Conservation (phyloP, 2,888 invertebrate genomes). For the Himalopsyche anomala region DNA sequence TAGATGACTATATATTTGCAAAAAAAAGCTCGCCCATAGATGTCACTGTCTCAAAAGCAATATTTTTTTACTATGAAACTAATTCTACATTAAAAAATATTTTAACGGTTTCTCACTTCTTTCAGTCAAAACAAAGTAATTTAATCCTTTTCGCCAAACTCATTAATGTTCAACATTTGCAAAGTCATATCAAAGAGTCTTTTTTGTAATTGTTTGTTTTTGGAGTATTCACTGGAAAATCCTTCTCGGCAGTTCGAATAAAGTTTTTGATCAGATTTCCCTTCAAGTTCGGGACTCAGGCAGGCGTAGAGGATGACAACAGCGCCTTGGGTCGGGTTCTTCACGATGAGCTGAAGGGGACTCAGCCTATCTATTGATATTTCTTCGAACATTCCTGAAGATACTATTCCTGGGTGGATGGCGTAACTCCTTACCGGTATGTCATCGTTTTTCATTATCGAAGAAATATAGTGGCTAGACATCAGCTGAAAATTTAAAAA, state of each 20-base stretch:
- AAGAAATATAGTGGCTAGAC: constrained; percentile 80
- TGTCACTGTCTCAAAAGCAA: too few species aligned
- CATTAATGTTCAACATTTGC: not conserved
- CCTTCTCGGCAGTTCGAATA: constrained; percentile 86
- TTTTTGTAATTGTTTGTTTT: constrained; percentile 72
- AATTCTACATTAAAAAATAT: too few species aligned
- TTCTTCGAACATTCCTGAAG: constrained; percentile 87
- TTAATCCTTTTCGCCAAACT: not conserved
- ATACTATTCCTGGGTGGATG: constrained; percentile 92
- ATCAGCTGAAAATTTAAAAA: constrained; percentile 73
- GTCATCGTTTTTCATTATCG: constrained; percentile 73
- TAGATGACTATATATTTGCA: too few species aligned
- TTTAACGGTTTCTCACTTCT: too few species aligned
- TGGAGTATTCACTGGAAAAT: constrained; percentile 76
- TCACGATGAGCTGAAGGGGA: constrained; percentile 83
- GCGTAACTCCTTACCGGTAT: constrained; percentile 81
- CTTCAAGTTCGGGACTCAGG: constrained; percentile 84
- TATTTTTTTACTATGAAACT: too few species aligned
- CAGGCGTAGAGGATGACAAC: constrained; percentile 86
- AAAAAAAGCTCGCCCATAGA: too few species aligned
- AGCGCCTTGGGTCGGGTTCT: constrained; percentile 89
- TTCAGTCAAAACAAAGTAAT: too few species aligned
- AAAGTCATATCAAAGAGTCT: not conserved
- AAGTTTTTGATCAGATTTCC: constrained; percentile 80
- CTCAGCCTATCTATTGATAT: too few species aligned